Conservation (phyloP, 1,140 invertebrate genomes). For the Wiebesia pumilae region DNA sequence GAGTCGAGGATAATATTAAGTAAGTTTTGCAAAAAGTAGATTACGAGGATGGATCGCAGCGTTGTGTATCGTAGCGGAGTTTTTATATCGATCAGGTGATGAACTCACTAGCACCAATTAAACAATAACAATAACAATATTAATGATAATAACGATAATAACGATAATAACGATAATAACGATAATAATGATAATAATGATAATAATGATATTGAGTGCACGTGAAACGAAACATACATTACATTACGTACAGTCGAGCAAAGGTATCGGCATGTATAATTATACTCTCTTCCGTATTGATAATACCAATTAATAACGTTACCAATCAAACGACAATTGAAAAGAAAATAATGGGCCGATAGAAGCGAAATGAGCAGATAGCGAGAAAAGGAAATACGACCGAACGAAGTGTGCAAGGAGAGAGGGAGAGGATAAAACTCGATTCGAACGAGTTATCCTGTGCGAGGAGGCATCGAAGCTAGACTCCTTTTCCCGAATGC, state of each 20-base stretch:
- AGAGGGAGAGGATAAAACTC: slow-evolving; percentile 35
- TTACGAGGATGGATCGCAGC: not conserved
- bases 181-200: not conserved
- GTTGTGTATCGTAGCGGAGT: too few relatives aligned
- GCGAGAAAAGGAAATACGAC: slow-evolving; percentile 31
- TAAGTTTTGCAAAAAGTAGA: not conserved
- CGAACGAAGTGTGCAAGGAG: not conserved
- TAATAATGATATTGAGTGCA: not conserved
- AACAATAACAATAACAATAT: not conserved
- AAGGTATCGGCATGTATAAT: not conserved
- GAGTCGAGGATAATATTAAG: too few relatives aligned
- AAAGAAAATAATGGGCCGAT: slow-evolving; percentile 11
- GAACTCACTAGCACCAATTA: not conserved
- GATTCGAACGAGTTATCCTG: slow-evolving; percentile 40
- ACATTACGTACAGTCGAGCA: not conserved
- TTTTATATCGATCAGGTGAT: not conserved
- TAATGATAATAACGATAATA: not conserved
- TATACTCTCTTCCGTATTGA: not conserved
- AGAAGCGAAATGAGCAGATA: not conserved
- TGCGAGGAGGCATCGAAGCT: not conserved
- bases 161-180: not conserved
- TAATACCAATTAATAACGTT: not conserved
- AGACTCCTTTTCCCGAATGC: slow-evolving; percentile 34
- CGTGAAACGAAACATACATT: not conserved
- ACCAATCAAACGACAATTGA: slow-evolving; percentile 16